phyloP scores from a whole-genome alignment of 1,140 invertebrate species.

The Drosophila virilis region DNA sequence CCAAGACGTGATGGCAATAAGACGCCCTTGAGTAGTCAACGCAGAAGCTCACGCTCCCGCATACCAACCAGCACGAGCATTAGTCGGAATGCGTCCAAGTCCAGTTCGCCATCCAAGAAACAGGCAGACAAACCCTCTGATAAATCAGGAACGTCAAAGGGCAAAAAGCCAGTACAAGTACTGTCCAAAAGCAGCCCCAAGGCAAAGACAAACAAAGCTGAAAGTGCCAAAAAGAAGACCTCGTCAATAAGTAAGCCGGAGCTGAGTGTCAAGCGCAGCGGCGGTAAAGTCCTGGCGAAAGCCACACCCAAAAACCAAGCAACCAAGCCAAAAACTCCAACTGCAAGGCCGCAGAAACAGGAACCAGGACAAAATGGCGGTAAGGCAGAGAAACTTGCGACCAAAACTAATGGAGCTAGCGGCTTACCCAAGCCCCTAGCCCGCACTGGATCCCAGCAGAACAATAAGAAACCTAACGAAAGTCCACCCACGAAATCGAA shows the following conservation, averaged over 20 bases:
- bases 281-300: conserved; percentile 5
- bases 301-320: conserved; percentile 18
- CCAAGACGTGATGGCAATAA: conserved; percentile 18
- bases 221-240: conserved; percentile 80
- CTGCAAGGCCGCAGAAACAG: conserved; percentile 18
- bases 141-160: conserved; percentile 23
- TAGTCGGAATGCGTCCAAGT: conserved; percentile 26
- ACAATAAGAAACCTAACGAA: conserved; percentile 30
- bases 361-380: conserved; percentile 10
- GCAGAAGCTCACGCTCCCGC: conserved; percentile 63
- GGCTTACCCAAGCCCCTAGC: conserved; percentile 6
- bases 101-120: conserved; percentile 49
- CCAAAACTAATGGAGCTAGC: conserved; percentile 46
- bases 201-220: conserved; percentile 55
- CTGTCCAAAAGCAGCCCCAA: conserved; percentile 35
- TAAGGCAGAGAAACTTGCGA: conserved; percentile 25
- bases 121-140: conserved; percentile 23
- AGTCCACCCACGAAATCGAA: conserved; percentile 21
- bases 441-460: conserved; percentile 31
- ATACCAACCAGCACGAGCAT: conserved; percentile 58
- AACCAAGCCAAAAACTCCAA: conserved; percentile 13
- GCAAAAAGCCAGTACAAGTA: conserved; percentile 19
- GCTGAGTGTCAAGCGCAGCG: neutral
- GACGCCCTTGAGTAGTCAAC: neutral
- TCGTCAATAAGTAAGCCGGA: conserved; percentile 35